Evolutionary conservation across 2,113 vertebrate species (phyloP).

Genomic region (Rhadina sibilatrix): DNA sequence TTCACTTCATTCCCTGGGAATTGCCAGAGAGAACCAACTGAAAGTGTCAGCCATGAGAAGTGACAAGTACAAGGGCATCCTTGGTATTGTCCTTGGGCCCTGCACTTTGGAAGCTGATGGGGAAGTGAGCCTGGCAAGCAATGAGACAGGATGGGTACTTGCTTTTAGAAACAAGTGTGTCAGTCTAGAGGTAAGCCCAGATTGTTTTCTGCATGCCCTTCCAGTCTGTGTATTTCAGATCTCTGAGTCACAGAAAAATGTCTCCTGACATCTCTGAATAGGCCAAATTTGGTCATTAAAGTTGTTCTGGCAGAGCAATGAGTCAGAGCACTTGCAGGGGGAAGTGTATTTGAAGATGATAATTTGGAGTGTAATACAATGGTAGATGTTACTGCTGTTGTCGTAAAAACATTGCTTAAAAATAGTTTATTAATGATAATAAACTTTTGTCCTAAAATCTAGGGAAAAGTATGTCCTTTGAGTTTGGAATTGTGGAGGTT

Average conservation of each 20-base stretch:
- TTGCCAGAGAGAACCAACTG: constrained; percentile 66
- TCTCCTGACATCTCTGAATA: neutral
- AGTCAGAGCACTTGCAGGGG: neutral
- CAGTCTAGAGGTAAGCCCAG: constrained; percentile 69
- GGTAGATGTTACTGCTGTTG: neutral
- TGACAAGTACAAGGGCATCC: neutral
- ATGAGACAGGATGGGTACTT: constrained; percentile 61
- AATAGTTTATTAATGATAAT: neutral
- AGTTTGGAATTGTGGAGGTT: neutral
- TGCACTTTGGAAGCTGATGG: constrained; percentile 69
- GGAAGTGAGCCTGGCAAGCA: constrained; percentile 12
- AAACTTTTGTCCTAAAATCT: neutral
- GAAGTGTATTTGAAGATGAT: neutral
- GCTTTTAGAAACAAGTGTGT: constrained; percentile 71
- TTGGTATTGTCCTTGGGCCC: constrained; percentile 69
- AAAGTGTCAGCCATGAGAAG: constrained; percentile 24
- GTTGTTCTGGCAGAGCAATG: neutral
- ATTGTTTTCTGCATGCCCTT: neutral
- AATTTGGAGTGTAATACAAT: neutral
- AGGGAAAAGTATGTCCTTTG: neutral
- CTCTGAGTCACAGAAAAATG: neutral
- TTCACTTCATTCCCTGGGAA: constrained; percentile 55
- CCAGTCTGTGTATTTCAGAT: neutral
- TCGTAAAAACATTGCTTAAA: neutral
- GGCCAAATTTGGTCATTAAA: neutral